phyloP scores from a whole-genome alignment of 2,888 invertebrate genomes.

The Holacanthella duospinosa region DNA sequence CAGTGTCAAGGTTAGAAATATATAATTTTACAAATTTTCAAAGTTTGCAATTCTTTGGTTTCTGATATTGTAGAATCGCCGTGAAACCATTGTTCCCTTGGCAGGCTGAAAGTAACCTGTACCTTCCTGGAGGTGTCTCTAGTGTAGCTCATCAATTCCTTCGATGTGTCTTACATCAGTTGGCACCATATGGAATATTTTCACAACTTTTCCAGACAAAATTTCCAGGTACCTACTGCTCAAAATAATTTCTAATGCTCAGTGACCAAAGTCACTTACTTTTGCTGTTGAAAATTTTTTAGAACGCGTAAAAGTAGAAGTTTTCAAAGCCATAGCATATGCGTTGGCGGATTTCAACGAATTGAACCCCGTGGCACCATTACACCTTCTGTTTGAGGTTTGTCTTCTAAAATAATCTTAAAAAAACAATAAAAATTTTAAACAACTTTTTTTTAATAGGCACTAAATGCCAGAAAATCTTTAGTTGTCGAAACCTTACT shows the following conservation, averaged over 20 bases:
- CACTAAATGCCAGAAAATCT: conserved; percentile 65
- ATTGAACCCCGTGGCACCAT: conserved; percentile 83
- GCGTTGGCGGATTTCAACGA: conserved; percentile 93
- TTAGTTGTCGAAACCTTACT: conserved; percentile 59
- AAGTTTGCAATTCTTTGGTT: not conserved
- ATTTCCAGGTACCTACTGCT: conserved; percentile 73
- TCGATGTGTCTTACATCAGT: conserved; percentile 88
- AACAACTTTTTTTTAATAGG: conserved; percentile 44
- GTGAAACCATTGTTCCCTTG: conserved; percentile 71
- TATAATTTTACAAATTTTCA: conserved; percentile 2
- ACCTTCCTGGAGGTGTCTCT: conserved; percentile 85
- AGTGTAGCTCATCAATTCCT: conserved; percentile 95
- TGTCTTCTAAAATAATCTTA: conserved; percentile 31
- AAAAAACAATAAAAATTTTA: not conserved
- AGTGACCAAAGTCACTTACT: not conserved
- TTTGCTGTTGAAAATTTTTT: conserved; percentile 40
- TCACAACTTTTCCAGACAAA: conserved; percentile 87
- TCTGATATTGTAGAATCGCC: conserved; percentile 51
- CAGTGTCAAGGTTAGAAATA: conserved; percentile 64
- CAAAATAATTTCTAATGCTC: not conserved
- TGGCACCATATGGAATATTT: conserved; percentile 94
- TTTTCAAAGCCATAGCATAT: conserved; percentile 87
- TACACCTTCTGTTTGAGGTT: conserved; percentile 82
- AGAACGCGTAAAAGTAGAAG: conserved; percentile 64
- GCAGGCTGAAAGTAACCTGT: conserved; percentile 76